Evolutionary conservation across 2,888 invertebrate genomes (phyloP), one percentile per base, ranked within the genome.

Genomic region (Melanostoma scalare): DNA sequence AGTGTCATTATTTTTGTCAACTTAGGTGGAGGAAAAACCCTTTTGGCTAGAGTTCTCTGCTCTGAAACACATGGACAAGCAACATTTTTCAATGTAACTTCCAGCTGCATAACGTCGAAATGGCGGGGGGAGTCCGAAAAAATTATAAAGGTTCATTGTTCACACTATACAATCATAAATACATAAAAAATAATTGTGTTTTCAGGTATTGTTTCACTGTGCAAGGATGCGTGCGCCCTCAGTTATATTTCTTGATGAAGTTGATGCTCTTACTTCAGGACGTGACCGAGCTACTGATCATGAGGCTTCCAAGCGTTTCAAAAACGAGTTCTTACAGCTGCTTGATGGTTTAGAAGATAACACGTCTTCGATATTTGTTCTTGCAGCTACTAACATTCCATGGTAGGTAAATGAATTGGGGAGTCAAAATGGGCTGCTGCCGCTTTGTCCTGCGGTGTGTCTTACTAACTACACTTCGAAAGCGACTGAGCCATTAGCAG

Each of bases 41-140:
- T 97, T 89, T 91, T 98, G 86, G 98, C 98, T 0, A 96, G 96
- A 90, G 97, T 97, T 0, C 94, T 97, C 1, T 98, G 97, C 3
- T 94, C 95, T 0, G 96, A 97, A 91, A 95, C 96, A 85, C 87
- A 88, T 2, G 86, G 91, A 89, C 87, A 93, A 92, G 93, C 94
- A 79, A 96, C 96, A 0, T 98, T 98, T 91, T 97, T 99, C 90
- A 98, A 98, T 89, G 94, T 98, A 9, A 95, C 97, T 2, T 95
- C 97, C 79, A 96, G 97, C 88, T 95, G 96, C 2, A 93, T 98
- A 52, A 94, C 98, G n/a, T 97, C 96, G 88, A 99, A 99, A 91
- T 98, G 98, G 98, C 93, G 98, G 38, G 98, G 98, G 0, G 98
- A 99, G 87, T 98, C 98, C 0, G 98, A 98, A 92, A 98, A 98